A percentile compares a stretch with the other conserved stretches of the same genome.
These are phyloP conservation scores for Tragelaphus buxtoni DNA, from an alignment of 2,113 vertebrate genomes.

Conservation along the genomic window DNA sequence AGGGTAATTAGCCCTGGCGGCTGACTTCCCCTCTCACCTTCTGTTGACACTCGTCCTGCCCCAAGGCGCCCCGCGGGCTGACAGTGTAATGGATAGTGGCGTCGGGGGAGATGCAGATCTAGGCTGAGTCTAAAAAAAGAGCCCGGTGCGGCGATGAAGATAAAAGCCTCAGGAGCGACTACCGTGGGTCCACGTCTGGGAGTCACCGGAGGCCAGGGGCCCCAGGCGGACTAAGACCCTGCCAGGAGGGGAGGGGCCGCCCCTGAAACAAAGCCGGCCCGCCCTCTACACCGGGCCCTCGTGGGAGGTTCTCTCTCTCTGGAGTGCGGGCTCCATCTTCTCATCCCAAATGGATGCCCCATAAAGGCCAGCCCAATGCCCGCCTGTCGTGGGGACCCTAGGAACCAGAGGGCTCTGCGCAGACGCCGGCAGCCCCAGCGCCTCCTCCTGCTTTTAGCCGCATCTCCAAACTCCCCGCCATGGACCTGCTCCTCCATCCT, in stretches of 20 bases:
- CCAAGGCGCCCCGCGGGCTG: constrained; percentile 75
- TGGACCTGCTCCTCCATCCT: constrained; percentile 62
- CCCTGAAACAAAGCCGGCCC: neutral
- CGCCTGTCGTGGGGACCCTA: rapidly evolving
- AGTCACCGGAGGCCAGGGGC: constrained; percentile 59
- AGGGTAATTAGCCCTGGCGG: constrained; percentile 88
- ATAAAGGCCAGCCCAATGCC: neutral
- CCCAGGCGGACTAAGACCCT: constrained; percentile 62
- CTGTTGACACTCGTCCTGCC: constrained; percentile 86
- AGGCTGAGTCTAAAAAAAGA: constrained; percentile 76
- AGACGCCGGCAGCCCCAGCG: constrained; percentile 41
- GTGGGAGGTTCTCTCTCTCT: neutral
- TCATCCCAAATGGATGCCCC: neutral
- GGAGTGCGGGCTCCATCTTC: neutral
- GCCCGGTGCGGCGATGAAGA: constrained; percentile 54
- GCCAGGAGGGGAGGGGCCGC: neutral
- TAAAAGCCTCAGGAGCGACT: constrained; percentile 74
- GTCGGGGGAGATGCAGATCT: constrained; percentile 73
- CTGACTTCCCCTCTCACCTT: constrained; percentile 87
- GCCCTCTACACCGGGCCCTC: rapidly evolving
- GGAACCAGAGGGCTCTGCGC: neutral
- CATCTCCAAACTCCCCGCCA: constrained; percentile 58
- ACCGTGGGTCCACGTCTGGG: constrained; percentile 67
- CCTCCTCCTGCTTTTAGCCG: neutral
- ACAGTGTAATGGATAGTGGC: constrained; percentile 85